Evolutionary conservation across 2,888 invertebrate genomes (phyloP).

Genomic region (Coleophora deauratella): DNA sequence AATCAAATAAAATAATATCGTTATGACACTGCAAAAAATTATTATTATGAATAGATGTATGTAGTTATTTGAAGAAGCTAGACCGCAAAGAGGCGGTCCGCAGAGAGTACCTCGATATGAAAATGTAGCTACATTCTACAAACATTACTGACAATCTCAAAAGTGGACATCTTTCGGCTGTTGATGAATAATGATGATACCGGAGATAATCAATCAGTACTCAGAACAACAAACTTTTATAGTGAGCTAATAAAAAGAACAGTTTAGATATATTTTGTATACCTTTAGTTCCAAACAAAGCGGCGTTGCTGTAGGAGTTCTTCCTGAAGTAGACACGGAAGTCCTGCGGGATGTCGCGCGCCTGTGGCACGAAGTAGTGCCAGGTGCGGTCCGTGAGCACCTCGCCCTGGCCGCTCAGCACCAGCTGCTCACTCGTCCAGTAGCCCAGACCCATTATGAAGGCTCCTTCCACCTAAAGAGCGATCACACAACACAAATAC

Average conservation of each 20-base stretch:
- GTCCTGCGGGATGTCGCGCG: slow-evolving; percentile 84
- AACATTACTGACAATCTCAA: too few relatives aligned
- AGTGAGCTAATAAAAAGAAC: too few relatives aligned
- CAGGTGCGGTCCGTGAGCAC: slow-evolving; percentile 84
- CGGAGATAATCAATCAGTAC: too few relatives aligned
- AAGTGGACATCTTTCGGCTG: too few relatives aligned
- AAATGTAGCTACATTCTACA: too few relatives aligned
- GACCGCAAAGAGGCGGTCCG: background rate
- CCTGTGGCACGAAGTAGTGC: slow-evolving; percentile 83
- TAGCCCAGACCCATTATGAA: slow-evolving; percentile 84
- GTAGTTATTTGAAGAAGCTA: background rate
- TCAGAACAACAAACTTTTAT: too few relatives aligned
- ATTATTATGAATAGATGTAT: background rate
- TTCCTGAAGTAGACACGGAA: slow-evolving; percentile 79
- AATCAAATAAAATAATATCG: too few relatives aligned
- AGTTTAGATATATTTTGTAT: too few relatives aligned
- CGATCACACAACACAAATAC: too few relatives aligned
- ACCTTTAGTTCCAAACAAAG: slow-evolving; percentile 44
- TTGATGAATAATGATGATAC: too few relatives aligned
- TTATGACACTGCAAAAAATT: too few relatives aligned
- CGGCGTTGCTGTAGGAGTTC: slow-evolving; percentile 77
- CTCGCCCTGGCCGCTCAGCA: slow-evolving; percentile 78
- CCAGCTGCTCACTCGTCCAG: slow-evolving; percentile 81
- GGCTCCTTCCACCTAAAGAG: slow-evolving; percentile 77
- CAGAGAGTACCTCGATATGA: too few relatives aligned